phyloP scores from a whole-genome alignment of 1,140 invertebrate genomes.

The Nymphalis io region DNA sequence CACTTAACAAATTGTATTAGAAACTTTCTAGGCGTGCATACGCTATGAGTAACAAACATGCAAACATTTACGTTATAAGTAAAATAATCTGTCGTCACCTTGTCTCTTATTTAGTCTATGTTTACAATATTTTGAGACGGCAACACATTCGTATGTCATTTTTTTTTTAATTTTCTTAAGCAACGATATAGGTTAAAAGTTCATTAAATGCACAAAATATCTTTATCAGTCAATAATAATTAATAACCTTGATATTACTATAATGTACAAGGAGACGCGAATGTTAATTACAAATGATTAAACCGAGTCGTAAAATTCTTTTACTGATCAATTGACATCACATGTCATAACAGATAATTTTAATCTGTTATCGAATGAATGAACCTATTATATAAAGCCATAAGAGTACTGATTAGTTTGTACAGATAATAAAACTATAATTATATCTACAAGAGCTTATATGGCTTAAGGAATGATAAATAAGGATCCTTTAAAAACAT shows the following conservation, averaged over 20 bases:
- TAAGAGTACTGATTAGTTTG: not conserved
- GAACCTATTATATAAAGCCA: not conserved
- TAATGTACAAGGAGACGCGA: not conserved
- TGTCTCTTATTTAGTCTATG: too few relatives aligned
- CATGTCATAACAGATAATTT: not conserved
- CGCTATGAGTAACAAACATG: too few relatives aligned
- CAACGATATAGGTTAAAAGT: not conserved
- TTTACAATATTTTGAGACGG: too few relatives aligned
- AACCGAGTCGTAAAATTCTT: conserved; percentile 1
- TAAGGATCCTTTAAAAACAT: too few relatives aligned
- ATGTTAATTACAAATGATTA: not conserved
- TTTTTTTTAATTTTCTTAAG: too few relatives aligned
- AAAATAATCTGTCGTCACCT: too few relatives aligned
- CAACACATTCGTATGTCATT: too few relatives aligned
- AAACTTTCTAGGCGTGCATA: too few relatives aligned
- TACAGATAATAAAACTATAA: not conserved
- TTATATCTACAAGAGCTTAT: too few relatives aligned
- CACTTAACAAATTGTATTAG: too few relatives aligned
- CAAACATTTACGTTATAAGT: too few relatives aligned
- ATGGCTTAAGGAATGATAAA: too few relatives aligned
- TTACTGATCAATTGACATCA: conserved; percentile 2
- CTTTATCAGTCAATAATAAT: not conserved
- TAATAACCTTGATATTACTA: not conserved
- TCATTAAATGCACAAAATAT: not conserved
- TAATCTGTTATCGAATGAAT: conserved; percentile 11